Evolutionary conservation across 37 sponge, comb jelly and placozoan species (phyloP), one percentile per base, ranked within the genome.

Genomic region (Aphrocallistes beatrix): DNA sequence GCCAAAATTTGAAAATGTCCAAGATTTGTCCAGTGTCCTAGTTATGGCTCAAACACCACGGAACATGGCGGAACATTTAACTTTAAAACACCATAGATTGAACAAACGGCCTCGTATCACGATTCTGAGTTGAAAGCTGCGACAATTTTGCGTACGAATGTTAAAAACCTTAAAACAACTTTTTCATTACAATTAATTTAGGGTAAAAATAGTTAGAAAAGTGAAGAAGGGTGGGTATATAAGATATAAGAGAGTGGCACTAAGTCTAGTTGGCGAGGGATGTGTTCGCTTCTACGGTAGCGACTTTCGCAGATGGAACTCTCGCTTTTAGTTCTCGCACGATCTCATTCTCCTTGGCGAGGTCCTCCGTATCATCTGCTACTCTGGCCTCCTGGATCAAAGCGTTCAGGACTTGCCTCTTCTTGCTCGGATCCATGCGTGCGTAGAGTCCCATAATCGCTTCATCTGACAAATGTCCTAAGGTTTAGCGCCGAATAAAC

Each of bases 361-460:
- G 75, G 75, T 60, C 75, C n/a, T 60, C 75, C 3, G 75, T 60
- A 21, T 60, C 75, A 28, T 60, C 75, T 60, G 75, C 75, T 60
- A 25, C 75, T 13, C 34, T 60, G 32, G 75, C 75, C 21, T 60
- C 75, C 75, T 60, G 75, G 21, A 60, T 60, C 21, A 60, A 60
- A 30, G 75, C 75, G 1, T 60, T 1, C 3, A 60, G 21, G 17
- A 60, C 75, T 60, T 60, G 75, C n/a, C 75, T 21, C 75, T 60
- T 60, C 75, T 60, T 60, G 75, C 75, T 60, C 6, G 75, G 75
- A 28, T 60, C 75, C 75, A 60, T 60, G 6, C 21, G 10, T 25
- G 75, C 75, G 75, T 60, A 60, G 6, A 60, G 75, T 25, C 75
- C 75, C 75, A 60, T 60, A 32, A 60, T 32, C 10, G 75, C 75